Evolutionary conservation across 2,113 vertebrate genomes (phyloP).

Genomic region (Dasyurus viverrinus): DNA sequence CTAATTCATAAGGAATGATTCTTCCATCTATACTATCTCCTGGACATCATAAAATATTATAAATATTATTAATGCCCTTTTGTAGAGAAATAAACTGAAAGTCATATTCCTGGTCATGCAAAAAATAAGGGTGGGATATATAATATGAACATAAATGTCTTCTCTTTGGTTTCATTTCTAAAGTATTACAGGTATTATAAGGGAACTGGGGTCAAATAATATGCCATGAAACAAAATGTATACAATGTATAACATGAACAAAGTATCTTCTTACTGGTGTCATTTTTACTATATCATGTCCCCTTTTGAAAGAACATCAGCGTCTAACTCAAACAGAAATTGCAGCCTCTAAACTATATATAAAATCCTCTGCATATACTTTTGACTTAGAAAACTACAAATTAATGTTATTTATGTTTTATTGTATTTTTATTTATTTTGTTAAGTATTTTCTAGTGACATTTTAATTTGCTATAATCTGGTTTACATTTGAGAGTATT

Average conservation of each 20-base stretch:
- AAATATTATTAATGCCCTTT: not conserved
- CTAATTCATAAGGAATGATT: too few species aligned
- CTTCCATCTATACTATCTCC: not conserved
- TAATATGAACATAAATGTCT: too few species aligned
- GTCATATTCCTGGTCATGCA: not conserved
- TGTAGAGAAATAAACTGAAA: not conserved
- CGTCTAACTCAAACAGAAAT: not conserved
- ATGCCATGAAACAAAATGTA: not conserved
- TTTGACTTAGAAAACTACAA: not conserved
- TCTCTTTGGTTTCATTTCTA: too few species aligned
- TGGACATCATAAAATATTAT: not conserved
- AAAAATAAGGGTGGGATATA: not conserved
- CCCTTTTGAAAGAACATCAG: not conserved
- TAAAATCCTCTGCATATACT: too few species aligned
- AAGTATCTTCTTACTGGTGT: not conserved
- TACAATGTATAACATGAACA: not conserved
- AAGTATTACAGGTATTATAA: too few species aligned
- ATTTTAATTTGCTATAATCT: not conserved
- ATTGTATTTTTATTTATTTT: not conserved
- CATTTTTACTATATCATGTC: not conserved
- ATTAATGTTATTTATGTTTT: not conserved
- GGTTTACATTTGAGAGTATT: not conserved
- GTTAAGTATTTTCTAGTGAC: not conserved
- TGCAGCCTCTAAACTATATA: not conserved
- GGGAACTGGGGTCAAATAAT: too few species aligned